Percentiles rank a stretch among this genome's conserved stretches.
phyloP scores from a whole-genome alignment of 2,797 vertebrate genomes.

The Potorous gilbertii region DNA sequence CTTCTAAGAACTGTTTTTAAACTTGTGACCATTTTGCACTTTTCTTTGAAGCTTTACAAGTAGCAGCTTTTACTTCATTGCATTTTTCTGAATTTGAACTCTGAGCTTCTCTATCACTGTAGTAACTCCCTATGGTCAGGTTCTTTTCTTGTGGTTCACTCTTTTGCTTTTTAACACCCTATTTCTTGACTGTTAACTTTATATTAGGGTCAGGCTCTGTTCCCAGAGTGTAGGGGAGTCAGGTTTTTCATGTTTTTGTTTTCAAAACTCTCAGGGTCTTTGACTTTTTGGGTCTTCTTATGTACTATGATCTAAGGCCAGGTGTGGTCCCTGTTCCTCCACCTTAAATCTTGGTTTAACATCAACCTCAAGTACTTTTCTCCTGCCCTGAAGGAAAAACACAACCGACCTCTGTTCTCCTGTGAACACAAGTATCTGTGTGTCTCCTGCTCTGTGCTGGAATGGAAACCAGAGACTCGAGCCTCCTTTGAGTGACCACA shows the following conservation, averaged over 20 bases:
- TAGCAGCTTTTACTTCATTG: neutral
- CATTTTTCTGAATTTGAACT: neutral
- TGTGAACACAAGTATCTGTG: neutral
- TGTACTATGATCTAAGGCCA: neutral
- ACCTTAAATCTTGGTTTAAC: neutral
- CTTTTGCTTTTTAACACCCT: neutral
- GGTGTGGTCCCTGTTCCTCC: neutral
- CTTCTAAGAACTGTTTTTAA: neutral
- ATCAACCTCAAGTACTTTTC: neutral
- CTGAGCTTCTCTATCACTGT: neutral
- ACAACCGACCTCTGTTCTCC: too few species aligned
- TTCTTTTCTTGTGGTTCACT: neutral
- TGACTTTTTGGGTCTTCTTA: neutral
- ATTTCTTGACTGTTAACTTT: neutral
- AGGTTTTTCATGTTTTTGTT: neutral
- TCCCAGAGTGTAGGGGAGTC: neutral
- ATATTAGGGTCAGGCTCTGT: neutral
- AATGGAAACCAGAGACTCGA: neutral
- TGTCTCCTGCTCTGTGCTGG: neutral
- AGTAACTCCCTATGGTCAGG: neutral
- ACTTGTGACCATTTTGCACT: neutral
- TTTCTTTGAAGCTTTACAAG: neutral
- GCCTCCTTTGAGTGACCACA: neutral
- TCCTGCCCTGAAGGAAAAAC: neutral
- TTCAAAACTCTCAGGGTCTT: neutral